These are phyloP conservation scores for Prosapia bicincta DNA, from an alignment of 2,888 invertebrate species.

Conservation along the genomic window DNA sequence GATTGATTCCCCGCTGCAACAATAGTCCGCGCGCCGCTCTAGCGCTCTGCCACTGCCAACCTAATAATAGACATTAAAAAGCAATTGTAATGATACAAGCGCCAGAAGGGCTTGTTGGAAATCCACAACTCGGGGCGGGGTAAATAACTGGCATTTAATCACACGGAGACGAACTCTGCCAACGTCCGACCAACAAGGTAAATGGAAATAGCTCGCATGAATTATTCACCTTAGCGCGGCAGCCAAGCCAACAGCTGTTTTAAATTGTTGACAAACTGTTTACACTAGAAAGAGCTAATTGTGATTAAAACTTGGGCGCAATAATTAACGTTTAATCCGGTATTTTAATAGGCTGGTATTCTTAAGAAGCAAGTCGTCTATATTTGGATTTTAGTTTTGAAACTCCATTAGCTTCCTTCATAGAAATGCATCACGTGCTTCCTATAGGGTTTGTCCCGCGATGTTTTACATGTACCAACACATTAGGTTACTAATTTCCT, in stretches of 20 bases:
- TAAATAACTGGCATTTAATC: background rate
- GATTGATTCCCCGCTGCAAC: background rate
- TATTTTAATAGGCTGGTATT: too few relatives aligned
- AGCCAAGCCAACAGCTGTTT: background rate
- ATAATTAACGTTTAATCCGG: too few relatives aligned
- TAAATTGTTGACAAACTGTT: background rate
- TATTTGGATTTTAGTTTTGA: too few relatives aligned
- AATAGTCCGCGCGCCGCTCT: background rate
- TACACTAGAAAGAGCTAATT: too few relatives aligned
- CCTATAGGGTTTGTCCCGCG: too few relatives aligned
- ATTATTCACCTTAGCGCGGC: too few relatives aligned
- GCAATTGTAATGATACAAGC: background rate
- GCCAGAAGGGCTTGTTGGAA: background rate
- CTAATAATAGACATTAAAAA: background rate
- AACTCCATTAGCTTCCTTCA: too few relatives aligned
- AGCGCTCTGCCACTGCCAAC: background rate
- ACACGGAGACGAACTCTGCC: background rate
- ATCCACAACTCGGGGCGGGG: background rate
- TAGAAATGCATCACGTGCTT: too few relatives aligned
- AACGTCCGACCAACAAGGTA: background rate
- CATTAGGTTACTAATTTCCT: too few relatives aligned
- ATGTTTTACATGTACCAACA: too few relatives aligned
- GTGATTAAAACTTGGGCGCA: too few relatives aligned
- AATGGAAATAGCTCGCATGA: background rate
- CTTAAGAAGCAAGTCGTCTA: too few relatives aligned